Evolutionary conservation across 2,113 vertebrate species (phyloP).

Genomic region (Colaptes auratus): DNA sequence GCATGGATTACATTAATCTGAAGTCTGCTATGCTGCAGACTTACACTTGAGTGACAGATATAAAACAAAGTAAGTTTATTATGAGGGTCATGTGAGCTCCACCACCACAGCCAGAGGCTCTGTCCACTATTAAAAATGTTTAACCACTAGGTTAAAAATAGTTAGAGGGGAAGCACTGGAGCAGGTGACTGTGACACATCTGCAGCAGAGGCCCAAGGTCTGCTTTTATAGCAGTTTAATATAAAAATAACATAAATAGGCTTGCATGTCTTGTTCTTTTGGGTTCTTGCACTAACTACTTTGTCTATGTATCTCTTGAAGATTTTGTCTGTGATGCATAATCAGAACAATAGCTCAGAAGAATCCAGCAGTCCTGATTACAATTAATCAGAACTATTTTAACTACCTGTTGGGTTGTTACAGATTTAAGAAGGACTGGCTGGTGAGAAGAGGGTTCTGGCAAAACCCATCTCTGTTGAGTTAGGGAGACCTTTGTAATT

Average conservation of each 20-base stretch:
- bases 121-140: background rate
- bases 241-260: background rate
- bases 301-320: slow-evolving; percentile 21
- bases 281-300: slow-evolving; percentile 16
- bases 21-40: slow-evolving; percentile 9
- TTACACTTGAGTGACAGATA: slow-evolving; percentile 54
- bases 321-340: background rate
- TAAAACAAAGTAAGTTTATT: slow-evolving; percentile 58
- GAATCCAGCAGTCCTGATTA: slow-evolving; percentile 47
- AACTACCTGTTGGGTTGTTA: slow-evolving; percentile 65
- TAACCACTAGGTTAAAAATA: slow-evolving; percentile 55
- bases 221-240: slow-evolving; percentile 45
- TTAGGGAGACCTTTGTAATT: background rate
- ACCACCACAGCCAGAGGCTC: slow-evolving; percentile 19
- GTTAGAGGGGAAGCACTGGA: slow-evolving; percentile 45
- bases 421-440: slow-evolving; percentile 4
- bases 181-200: slow-evolving; percentile 31
- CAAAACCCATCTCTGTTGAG: background rate
- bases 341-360: slow-evolving; percentile 38
- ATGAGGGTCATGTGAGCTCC: background rate
- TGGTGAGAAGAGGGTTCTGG: slow-evolving; percentile 18
- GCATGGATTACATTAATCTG: slow-evolving; percentile 20
- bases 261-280: slow-evolving; percentile 1
- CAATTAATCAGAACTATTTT: slow-evolving; percentile 50
- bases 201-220: slow-evolving; percentile 38